phyloP scores from a whole-genome alignment of 2,797 vertebrate species.

The Odontamblyopus rebecca region DNA sequence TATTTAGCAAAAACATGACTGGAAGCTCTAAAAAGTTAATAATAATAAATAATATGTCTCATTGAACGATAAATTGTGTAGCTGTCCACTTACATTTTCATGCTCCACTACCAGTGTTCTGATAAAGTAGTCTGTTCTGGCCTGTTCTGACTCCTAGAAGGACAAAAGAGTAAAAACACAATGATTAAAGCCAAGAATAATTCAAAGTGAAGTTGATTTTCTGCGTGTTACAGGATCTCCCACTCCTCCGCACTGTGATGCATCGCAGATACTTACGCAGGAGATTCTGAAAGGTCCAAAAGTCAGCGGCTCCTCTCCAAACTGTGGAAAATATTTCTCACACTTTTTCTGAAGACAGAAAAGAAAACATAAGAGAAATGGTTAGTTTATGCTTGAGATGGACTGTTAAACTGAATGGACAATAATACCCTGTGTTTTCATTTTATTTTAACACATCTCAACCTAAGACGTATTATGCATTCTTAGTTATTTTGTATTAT shows the following conservation, averaged over 20 bases:
- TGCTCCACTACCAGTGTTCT: constrained; percentile 88
- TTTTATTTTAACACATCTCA: not conserved
- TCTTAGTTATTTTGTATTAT: not conserved
- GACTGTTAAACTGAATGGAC: too few species aligned
- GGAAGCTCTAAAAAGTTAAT: too few species aligned
- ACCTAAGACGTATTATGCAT: not conserved
- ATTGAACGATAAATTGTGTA: not conserved
- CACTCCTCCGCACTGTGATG: constrained; percentile 22
- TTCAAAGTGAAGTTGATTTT: constrained; percentile 34
- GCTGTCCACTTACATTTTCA: constrained; percentile 83
- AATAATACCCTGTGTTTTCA: too few species aligned
- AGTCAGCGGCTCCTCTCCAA: constrained; percentile 84
- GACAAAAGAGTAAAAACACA: constrained; percentile 23
- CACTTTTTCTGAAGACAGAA: constrained; percentile 92
- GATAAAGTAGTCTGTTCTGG: constrained; percentile 92
- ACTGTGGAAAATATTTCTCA: constrained; percentile 91
- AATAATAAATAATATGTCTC: too few species aligned
- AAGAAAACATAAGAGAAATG: not conserved
- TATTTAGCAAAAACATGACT: too few species aligned
- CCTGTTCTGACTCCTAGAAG: constrained; percentile 90
- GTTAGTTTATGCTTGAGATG: too few species aligned
- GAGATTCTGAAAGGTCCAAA: constrained; percentile 94
- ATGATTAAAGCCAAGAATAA: constrained; percentile 24
- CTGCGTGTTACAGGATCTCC: not conserved
- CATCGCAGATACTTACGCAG: constrained; percentile 85